These are phyloP conservation scores for Anableps anableps DNA, from an alignment of 2,797 vertebrate species.

Conservation along the genomic window DNA sequence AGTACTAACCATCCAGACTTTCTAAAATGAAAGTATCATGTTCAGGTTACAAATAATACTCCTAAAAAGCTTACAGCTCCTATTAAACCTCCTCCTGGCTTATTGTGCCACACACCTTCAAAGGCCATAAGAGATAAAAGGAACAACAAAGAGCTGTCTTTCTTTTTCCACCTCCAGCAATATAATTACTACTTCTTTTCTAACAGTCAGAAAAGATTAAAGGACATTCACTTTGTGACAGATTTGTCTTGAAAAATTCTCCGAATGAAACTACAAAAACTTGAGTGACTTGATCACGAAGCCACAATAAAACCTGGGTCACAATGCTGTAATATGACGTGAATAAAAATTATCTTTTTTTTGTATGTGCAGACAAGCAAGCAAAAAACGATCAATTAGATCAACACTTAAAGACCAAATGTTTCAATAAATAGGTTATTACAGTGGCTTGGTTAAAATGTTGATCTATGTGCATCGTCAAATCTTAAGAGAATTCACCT, in stretches of 20 bases:
- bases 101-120: conserved; percentile 46
- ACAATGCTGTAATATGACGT: conserved; percentile 4
- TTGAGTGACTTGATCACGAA: conserved; percentile 18
- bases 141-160: conserved; percentile 28
- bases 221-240: conserved; percentile 15
- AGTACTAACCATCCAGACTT: conserved; percentile 45
- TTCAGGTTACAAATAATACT: conserved; percentile 25
- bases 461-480: conserved; percentile 4
- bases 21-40: conserved; percentile 62
- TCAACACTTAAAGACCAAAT: conserved; percentile 13
- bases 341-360: conserved; percentile 6
- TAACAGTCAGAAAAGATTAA: conserved; percentile 17
- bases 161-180: conserved; percentile 30
- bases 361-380: neutral
- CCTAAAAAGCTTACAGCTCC: conserved; percentile 44
- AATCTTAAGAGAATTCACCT: neutral
- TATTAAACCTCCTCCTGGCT: conserved; percentile 39
- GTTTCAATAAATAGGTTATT: neutral
- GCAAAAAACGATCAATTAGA: conserved; percentile 14
- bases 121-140: conserved; percentile 34
- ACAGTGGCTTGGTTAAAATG: conserved; percentile 12
- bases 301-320: neutral
- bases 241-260: neutral
- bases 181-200: conserved; percentile 17
- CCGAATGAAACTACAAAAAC: neutral